Conservation (phyloP, 2,797 vertebrate species). For the Crypturellus tataupa region DNA sequence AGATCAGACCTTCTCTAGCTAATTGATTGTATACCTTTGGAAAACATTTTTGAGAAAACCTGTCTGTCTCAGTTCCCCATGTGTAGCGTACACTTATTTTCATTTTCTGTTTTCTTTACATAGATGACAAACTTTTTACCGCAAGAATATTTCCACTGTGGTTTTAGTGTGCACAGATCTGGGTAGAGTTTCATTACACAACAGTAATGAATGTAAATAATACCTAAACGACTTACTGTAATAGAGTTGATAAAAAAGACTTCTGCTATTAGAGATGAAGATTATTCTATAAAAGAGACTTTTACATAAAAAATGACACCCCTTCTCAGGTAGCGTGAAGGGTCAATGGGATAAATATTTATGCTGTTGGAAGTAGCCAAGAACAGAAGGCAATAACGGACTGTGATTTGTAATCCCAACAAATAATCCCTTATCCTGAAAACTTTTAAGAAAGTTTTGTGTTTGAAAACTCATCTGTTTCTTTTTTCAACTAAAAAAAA, state of each 20-base stretch:
- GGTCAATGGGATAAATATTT: conserved; percentile 18
- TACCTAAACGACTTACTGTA: background rate
- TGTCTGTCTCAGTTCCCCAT: background rate
- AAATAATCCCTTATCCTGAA: background rate
- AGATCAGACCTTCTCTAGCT: background rate
- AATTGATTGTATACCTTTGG: background rate
- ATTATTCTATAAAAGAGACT: background rate
- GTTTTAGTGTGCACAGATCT: background rate
- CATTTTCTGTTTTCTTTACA: conserved; percentile 7
- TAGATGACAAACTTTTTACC: conserved; percentile 14
- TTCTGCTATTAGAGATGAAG: background rate
- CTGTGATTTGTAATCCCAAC: background rate
- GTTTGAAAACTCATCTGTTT: background rate
- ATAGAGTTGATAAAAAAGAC: background rate
- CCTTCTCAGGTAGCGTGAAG: background rate
- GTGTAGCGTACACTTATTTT: background rate
- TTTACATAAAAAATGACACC: background rate
- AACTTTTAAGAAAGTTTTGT: background rate
- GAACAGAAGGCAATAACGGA: background rate
- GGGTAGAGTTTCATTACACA: background rate
- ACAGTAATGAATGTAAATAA: background rate
- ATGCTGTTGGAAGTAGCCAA: background rate
- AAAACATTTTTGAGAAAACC: conserved; percentile 22
- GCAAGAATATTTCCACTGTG: background rate
- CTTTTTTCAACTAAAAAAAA: background rate